Percentiles rank a stretch among this genome's conserved stretches.
Conservation (phyloP, 2,888 invertebrate genomes). For the Chymomyza procnemis region DNA sequence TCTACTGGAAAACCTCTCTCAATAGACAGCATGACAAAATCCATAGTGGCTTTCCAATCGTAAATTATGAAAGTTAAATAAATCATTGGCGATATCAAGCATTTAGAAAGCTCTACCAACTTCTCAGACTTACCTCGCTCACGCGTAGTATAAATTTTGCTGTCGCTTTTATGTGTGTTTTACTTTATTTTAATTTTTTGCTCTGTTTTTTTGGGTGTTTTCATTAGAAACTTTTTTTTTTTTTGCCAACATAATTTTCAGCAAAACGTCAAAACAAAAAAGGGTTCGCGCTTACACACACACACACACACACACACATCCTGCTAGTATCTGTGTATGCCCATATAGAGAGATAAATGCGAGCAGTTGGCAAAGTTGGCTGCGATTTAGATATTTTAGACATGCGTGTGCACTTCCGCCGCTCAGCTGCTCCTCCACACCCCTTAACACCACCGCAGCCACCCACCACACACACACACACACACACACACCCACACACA, state of each 20-base stretch:
- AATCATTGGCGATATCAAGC: too few relatives aligned
- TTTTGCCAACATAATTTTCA: slow-evolving; percentile 59
- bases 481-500: neutral
- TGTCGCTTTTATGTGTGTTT: slow-evolving; percentile 1
- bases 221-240: slow-evolving; percentile 65
- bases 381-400: slow-evolving; percentile 74
- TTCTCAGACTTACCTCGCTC: neutral
- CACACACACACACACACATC: neutral
- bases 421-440: neutral
- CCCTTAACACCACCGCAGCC: neutral
- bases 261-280: slow-evolving; percentile 63
- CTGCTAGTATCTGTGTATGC: neutral
- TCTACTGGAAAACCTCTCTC: too few relatives aligned
- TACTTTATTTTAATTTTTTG: neutral
- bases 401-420: slow-evolving; percentile 55
- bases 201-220: slow-evolving; percentile 54
- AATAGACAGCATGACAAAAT: too few relatives aligned
- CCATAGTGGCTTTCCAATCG: too few relatives aligned
- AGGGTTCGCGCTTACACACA: slow-evolving; percentile 42
- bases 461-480: neutral
- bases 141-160: neutral
- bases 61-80: too few relatives aligned
- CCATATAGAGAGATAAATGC: slow-evolving; percentile 8
- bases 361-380: slow-evolving; percentile 16
- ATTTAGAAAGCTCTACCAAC: too few relatives aligned